A percentile compares a stretch with the other conserved stretches of the same genome.
phyloP scores from a whole-genome alignment of 2,113 vertebrate genomes.

The Probosciger aterrimus region DNA sequence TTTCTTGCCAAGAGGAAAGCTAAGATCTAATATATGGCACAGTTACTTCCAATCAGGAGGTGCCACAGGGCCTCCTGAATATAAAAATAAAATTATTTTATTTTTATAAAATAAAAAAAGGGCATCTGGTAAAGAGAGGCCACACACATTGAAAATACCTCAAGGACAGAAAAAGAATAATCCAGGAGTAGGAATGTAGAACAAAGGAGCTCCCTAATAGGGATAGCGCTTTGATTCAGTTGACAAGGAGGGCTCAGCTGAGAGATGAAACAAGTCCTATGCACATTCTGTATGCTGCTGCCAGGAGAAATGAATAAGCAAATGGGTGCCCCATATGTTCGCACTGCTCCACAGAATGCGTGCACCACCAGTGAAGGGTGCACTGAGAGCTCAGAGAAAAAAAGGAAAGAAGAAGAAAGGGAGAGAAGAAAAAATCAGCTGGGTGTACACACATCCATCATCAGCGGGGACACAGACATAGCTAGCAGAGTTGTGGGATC shows the following conservation, averaged over 20 bases:
- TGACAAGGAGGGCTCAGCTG: background rate
- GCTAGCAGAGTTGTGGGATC: background rate
- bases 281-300: background rate
- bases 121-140: background rate
- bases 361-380: slow-evolving; percentile 7
- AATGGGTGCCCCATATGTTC: slow-evolving; percentile 51
- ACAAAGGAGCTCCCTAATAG: background rate
- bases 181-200: background rate
- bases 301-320: slow-evolving; percentile 52
- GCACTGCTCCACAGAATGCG: background rate
- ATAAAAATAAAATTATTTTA: no score
- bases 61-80: background rate
- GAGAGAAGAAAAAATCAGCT: background rate
- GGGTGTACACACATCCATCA: background rate
- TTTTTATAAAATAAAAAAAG: no score
- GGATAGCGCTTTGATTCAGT: background rate
- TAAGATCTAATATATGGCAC: background rate
- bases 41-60: background rate
- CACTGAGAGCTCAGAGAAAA: background rate
- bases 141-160: background rate
- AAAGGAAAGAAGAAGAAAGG: background rate
- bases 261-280: background rate
- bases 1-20: background rate
- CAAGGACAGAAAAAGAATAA: background rate
- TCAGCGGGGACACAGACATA: background rate